Percentiles rank a stretch among this genome's conserved stretches.
phyloP scores from a whole-genome alignment of 2,888 invertebrate species.

The Oscheius sp. region DNA sequence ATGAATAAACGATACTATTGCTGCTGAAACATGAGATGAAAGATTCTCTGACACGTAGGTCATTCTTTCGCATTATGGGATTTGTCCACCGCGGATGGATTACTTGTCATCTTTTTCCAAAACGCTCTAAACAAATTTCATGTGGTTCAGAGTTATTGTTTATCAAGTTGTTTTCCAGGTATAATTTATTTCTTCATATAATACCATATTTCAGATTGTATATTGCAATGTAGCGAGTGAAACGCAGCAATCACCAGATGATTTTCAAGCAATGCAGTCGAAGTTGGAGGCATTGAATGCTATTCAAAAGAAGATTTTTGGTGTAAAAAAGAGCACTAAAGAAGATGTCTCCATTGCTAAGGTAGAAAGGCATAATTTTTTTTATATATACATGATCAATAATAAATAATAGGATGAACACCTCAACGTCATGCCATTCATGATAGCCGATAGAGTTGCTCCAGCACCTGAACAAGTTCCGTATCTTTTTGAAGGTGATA shows the following conservation, averaged over 20 bases:
- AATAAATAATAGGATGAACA: not conserved
- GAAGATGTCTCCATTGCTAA: not conserved
- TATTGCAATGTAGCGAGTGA: not conserved
- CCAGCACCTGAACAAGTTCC: constrained; percentile 52
- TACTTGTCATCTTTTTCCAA: too few relatives aligned
- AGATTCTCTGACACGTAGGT: too few relatives aligned
- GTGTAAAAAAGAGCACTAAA: not conserved
- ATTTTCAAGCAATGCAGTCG: not conserved
- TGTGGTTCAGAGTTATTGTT: too few relatives aligned
- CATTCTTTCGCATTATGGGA: too few relatives aligned
- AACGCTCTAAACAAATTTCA: too few relatives aligned
- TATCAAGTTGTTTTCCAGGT: too few relatives aligned
- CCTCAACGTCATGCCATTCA: not conserved
- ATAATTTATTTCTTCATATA: too few relatives aligned
- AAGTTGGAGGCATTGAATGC: not conserved
- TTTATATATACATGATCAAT: not conserved
- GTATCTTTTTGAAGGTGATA: constrained; percentile 67
- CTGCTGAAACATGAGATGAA: too few relatives aligned
- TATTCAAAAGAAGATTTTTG: constrained; percentile 10
- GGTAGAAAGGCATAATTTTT: not conserved
- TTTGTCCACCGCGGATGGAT: too few relatives aligned
- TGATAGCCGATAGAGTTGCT: not conserved
- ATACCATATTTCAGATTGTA: too few relatives aligned
- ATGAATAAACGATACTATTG: not conserved
- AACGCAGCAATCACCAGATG: not conserved